Evolutionary conservation across 2,888 invertebrate genomes (phyloP), one percentile per base, ranked within the genome.

Genomic region (Conchocele bisecta): DNA sequence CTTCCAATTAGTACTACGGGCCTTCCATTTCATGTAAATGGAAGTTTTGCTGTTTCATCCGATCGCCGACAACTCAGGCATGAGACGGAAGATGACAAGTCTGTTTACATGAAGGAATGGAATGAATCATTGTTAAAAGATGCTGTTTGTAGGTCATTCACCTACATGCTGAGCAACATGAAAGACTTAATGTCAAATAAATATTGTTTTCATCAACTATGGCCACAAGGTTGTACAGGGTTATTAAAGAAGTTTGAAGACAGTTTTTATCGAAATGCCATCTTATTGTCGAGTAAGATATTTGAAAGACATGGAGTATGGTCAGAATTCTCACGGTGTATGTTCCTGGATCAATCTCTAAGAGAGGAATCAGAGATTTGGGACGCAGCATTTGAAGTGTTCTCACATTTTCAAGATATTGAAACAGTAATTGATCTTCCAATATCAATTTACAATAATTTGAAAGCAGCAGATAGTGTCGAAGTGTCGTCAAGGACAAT

Each of bases 1-100:
- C 76, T 89, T 11, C 88, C 89, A 24, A 73, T 87, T 11, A 60
- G 67, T 24, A 81, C 75, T 6, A 81, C 81, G 29, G 68, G 71
- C 1, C 79, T 89, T 29, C 85, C 86, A 3, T 80, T 89, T 26
- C 88, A 89, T 64, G 69, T 90, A 7, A 90, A 89, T 60, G 88
- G 85, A 1, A 79, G 84, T 9, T 90, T 90, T 75, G 79, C 87
- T 6, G 79, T 89, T 4, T 82, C 83, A 6, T 81, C 86, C 11
- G 84, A 87, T 39, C 66, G 90, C 28, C 67, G 85, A 17, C 75
- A 82, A 31, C 75, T 90, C 9, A 61, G 57, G 13, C 74, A 73
- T 28, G 58, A 53, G 33, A 81, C 83, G 15, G 79, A 78, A 20
- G 89, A 89, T 63, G 88, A 89, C 71, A 86, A 81, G 50, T 59